Evolutionary conservation across 2,797 vertebrate species (phyloP).

Genomic region (Galagoides demidoff): DNA sequence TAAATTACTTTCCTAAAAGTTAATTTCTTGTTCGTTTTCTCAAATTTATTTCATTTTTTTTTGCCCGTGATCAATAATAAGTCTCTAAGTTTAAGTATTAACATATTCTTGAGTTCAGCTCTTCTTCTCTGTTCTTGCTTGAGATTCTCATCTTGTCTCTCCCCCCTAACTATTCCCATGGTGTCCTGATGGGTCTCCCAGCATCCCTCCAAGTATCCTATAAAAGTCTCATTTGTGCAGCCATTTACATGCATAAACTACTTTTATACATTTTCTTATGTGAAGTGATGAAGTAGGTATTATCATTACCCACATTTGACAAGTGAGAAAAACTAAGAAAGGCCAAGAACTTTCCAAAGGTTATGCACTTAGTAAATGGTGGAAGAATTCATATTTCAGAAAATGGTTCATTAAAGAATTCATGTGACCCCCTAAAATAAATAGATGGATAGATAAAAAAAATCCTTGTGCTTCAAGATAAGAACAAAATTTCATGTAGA

Average conservation of each 20-base stretch:
- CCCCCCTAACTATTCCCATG: neutral
- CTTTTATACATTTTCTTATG: neutral
- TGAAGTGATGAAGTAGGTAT: neutral
- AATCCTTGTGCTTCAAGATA: neutral
- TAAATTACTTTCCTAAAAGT: constrained; percentile 5
- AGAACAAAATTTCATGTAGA: constrained; percentile 23
- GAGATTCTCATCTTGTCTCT: neutral
- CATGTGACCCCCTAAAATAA: neutral
- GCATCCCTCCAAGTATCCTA: neutral
- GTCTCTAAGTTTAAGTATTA: constrained; percentile 18
- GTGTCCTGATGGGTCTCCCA: neutral
- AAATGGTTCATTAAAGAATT: constrained; percentile 6
- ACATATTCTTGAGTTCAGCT: neutral
- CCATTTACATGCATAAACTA: neutral
- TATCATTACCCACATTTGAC: neutral
- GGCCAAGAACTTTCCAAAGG: neutral
- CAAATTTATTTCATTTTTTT: neutral
- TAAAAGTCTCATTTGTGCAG: neutral
- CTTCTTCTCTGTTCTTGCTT: neutral
- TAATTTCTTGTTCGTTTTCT: constrained; percentile 5
- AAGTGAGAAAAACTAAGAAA: neutral
- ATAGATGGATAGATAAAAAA: neutral
- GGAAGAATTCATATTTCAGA: constrained; percentile 36
- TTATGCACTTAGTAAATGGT: neutral
- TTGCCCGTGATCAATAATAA: neutral